Evolutionary conservation across 2,888 invertebrate genomes (phyloP).

Genomic region (Pyrochroa serraticornis): DNA sequence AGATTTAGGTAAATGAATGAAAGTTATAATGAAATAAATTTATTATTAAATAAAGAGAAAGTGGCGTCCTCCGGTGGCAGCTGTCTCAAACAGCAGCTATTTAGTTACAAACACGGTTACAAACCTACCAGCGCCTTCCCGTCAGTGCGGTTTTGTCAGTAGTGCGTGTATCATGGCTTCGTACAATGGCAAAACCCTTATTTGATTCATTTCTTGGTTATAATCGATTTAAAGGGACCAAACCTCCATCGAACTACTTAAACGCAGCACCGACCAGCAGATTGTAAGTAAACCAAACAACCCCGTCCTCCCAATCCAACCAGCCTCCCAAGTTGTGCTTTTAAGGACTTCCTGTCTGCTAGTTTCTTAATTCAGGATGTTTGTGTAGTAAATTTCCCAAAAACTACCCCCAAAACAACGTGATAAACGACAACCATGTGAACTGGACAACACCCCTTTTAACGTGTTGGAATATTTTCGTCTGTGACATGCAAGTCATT

Average conservation of each 20-base stretch:
- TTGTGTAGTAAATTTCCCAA: neutral
- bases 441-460: conserved; percentile 6
- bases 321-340: conserved; percentile 8
- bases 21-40: no score
- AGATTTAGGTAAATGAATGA: no score
- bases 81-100: no score
- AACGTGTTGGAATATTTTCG: conserved; percentile 16
- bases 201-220: conserved; percentile 33
- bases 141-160: conserved; percentile 41
- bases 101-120: no score
- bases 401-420: no score
- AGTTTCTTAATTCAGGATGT: neutral
- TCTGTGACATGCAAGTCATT: conserved; percentile 17
- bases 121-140: conserved; percentile 25
- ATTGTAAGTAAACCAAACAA: neutral
- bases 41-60: no score
- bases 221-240: conserved; percentile 13
- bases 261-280: neutral
- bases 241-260: neutral
- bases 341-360: conserved; percentile 21
- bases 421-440: no score
- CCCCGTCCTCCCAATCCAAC: neutral
- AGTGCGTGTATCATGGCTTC: conserved; percentile 53
- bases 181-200: conserved; percentile 48
- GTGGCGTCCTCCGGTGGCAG: no score